Evolutionary conservation across 2,888 invertebrate genomes (phyloP), one percentile per base, ranked within the genome.

Genomic region (Lacanobia wlatinum): DNA sequence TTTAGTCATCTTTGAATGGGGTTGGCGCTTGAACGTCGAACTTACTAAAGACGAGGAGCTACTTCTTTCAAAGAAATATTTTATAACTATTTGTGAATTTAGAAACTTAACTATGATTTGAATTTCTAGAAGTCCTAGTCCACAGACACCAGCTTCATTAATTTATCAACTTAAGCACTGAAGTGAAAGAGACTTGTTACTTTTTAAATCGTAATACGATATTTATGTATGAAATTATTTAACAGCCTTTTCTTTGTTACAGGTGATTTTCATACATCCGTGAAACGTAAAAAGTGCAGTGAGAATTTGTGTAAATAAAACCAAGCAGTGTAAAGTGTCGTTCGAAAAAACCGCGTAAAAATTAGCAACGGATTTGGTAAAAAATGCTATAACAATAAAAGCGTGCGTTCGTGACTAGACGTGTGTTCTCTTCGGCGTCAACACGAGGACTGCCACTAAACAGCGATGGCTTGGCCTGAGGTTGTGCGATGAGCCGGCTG

Each of bases 401-500:
- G 59, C 73, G 73, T 76, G 73, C 80, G 71, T 70, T 82, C 78
- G 56, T 69, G 55, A 23, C 21, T 66, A 73, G 40, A 71, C 89
- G 90, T 91, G 88, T 82, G 85, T 76, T 73, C 70, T 16, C 40
- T 43, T 65, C 70, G 77, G 48, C 84, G 84, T 68, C 93, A 93
- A 89, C 80, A 95, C 95, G 95, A 90, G 95, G 86, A 94, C 94
- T 86, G 89, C 92, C 21, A 91, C 94, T 62, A 95, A 95, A 84
- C 95, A 94, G 83, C 92, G 95, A 96, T 96, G 96, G 96, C 96
- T 95, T 38, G 96, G 96, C 95, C 96, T 96, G 95, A 96, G 90
- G 96, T 94, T 96, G 93, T 96, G 96, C 96, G 96, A 96, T 96
- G 96, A 96, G 82, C 89, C 92, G 73, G 87, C 90, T 0, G 94